Base-by-base conservation (phyloP, 2,113 vertebrate genomes). In the Phrynosoma platyrhinos region DNA sequence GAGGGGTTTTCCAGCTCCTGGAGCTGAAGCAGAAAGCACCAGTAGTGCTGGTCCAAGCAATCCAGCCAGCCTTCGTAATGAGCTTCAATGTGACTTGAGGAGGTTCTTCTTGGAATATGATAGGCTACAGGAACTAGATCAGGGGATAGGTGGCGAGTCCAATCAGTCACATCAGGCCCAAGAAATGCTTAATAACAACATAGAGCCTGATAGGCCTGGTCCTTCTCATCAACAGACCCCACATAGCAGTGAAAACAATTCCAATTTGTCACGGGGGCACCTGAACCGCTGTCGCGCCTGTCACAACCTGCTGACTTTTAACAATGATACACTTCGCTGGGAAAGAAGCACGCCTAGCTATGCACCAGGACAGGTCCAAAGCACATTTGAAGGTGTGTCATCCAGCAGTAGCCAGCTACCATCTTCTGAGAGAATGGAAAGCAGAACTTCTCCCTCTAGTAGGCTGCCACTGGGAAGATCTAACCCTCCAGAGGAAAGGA, bases 231-330 rank as follows among this genome's bases (percentile, higher is more conserved):
- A 90, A 90, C 97, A 95, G 83, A 96, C 96, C 91, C 97, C 97
- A 86, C 97, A 97, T 95, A 97, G 96, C 94, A 96, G 97, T 83
- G 98, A 98, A 93, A 97, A 97, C 96, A 97, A 95, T 96, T 97
- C 97, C 91, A 97, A 88, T 96, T 91, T 97, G 87, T 97, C 98
- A 75, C 96, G 98, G 12, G 98, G 98, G 81, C 98, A 99, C 90
- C 97, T 99, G 91, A 99, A 99, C 94, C 98, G 98, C 94, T 99
- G 99, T 96, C 97, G 98, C 14, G 99, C 99, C 79, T 99, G 99
- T 96, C 99, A 99, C 97, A 99, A 99, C 95, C 98, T 99, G 93
- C 97, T 99, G 91, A 99, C 98, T 87, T 99, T 99, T 95, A 99
- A 99, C 96, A 99, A 98, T 3, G 99, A 99, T 95, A 99, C 98